Base-by-base conservation (phyloP, 2,888 invertebrate species). In the Oscheius sp. region DNA sequence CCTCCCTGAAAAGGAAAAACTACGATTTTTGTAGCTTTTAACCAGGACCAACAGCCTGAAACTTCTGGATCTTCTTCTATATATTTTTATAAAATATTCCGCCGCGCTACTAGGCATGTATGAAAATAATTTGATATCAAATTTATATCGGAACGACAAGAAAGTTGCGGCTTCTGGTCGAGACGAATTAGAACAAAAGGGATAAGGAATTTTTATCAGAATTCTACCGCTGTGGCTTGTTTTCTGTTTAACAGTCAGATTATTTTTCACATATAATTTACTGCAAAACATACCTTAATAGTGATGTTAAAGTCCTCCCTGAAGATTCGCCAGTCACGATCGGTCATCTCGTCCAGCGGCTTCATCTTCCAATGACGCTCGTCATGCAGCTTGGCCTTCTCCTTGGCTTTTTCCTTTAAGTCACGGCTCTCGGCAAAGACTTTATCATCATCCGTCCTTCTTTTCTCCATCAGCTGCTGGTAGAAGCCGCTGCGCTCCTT, bases 351-450 rank as follows among this genome's bases (percentile, higher is more conserved):
- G 70, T 93, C 93, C 0, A 94, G 91, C 10, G 74, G 65, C 90
- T 99, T 99, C 88, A 98, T 96, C 2, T 95, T 94, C 99, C 99
- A 99, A 90, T 99, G 99, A 4, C 99, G 93, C 90, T 99, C 98
- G 90, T 99, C 99, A 95, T 96, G 98, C 88, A 95, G 94, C 89
- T 96, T 96, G 91, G 98, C 98, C 82, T 97, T 98, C 91, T 99
- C 98, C 63, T 77, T 84, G 73, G 82, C 85, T 59, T 79, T 77
- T 50, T 82, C 80, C 33, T 80, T 78, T 47, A 42, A 7, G 80
- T 82, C 50, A 83, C 35, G 90, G 76, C 87, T 90, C 90, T 95
- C 95, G 90, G 98, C 98, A 90, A 97, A 96, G 88, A 95, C 95
- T 88, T 97, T 98, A 89, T 98, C 98, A 3, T 94, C 94, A 87